Evolutionary conservation across 2,797 vertebrate genomes (phyloP).

Genomic region (Sylvia borin): DNA sequence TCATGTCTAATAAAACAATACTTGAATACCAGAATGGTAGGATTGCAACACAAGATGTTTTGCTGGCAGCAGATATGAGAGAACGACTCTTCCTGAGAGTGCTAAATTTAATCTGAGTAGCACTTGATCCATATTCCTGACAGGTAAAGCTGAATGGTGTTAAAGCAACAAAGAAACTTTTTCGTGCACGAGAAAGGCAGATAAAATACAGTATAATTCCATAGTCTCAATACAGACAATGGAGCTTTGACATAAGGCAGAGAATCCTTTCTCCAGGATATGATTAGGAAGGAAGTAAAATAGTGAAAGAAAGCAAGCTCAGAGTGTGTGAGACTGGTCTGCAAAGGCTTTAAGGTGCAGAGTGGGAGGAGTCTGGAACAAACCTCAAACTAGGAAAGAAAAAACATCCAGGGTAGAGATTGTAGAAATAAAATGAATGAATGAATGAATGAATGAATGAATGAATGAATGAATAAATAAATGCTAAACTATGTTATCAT

Average conservation of each 20-base stretch:
- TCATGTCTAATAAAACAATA: not conserved
- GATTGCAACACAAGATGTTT: not conserved
- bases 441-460: too few species aligned
- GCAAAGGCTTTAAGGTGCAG: not conserved
- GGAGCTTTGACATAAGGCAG: not conserved
- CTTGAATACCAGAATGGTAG: not conserved
- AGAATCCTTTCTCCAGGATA: not conserved
- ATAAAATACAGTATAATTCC: not conserved
- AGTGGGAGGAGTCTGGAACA: fast-evolving
- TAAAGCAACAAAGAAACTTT: not conserved
- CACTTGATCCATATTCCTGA: not conserved
- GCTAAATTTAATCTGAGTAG: not conserved
- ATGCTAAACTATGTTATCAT: not conserved
- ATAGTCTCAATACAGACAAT: not conserved
- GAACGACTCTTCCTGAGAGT: not conserved
- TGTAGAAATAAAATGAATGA: not conserved
- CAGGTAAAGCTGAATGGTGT: not conserved
- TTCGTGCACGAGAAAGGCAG: not conserved
- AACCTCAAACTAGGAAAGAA: not conserved
- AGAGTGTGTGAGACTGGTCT: not conserved
- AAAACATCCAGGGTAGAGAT: not conserved
- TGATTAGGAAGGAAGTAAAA: not conserved
- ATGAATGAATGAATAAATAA: not conserved
- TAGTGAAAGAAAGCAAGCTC: not conserved
- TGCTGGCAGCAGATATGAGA: not conserved